phyloP scores from a whole-genome alignment of 2,113 vertebrate genomes.

The Macquaria ambigua region DNA sequence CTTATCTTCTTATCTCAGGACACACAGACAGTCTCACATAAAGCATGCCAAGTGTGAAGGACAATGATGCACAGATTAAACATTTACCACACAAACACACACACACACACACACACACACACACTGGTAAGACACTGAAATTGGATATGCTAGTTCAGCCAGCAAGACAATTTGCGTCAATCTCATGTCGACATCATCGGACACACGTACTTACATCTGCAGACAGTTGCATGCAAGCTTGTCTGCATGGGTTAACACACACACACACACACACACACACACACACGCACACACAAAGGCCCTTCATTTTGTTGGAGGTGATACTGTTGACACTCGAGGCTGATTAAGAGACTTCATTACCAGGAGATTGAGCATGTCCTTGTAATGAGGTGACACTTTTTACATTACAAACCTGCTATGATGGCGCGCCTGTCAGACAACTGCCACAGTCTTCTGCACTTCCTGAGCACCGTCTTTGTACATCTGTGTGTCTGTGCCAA shows the following conservation, averaged over 20 bases:
- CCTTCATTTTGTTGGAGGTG: constrained; percentile 15
- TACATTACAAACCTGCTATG: constrained; percentile 27
- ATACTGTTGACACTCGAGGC: constrained; percentile 28
- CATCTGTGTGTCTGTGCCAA: neutral
- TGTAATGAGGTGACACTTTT: constrained; percentile 40
- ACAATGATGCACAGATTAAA: too few relatives aligned
- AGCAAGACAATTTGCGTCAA: constrained; percentile 16
- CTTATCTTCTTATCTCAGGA: too few relatives aligned
- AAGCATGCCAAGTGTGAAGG: too few relatives aligned
- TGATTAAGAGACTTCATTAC: constrained; percentile 57
- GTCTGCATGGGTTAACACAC: constrained; percentile 12
- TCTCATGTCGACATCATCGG: constrained; percentile 40
- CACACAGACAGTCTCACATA: too few relatives aligned
- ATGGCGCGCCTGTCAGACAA: constrained; percentile 49
- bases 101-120: constrained; percentile 29
- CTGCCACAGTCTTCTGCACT: constrained; percentile 13
- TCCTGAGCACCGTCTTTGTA: constrained; percentile 3
- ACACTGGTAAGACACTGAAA: constrained; percentile 5
- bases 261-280: constrained; percentile 22
- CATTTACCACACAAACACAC: constrained; percentile 18
- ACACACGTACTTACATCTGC: constrained; percentile 23
- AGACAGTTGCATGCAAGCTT: constrained; percentile 10
- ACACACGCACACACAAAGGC: neutral
- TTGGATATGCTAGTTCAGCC: constrained; percentile 35
- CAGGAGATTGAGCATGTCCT: constrained; percentile 46